Evolutionary conservation across 2,888 invertebrate species (phyloP).

Genomic region (Pyralis farinalis): DNA sequence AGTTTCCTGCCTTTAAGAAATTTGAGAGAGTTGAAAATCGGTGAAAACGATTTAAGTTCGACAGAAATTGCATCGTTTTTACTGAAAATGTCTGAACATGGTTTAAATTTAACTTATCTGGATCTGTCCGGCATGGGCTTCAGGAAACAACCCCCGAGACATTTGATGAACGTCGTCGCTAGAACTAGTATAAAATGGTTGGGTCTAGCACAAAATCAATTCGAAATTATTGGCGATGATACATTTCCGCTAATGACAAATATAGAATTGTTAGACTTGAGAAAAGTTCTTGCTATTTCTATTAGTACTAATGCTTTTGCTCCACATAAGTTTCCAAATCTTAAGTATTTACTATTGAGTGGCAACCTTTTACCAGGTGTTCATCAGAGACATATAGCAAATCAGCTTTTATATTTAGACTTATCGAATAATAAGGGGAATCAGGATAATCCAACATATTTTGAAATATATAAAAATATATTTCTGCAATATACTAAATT

Average conservation of each 20-base stretch:
- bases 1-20: constrained; percentile 67
- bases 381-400: constrained; percentile 70
- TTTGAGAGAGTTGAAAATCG: constrained; percentile 66
- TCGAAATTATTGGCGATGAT: constrained; percentile 72
- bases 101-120: constrained; percentile 64
- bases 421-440: constrained; percentile 73
- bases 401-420: constrained; percentile 71
- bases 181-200: constrained; percentile 70
- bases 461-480: constrained; percentile 69
- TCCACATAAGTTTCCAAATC: constrained; percentile 66
- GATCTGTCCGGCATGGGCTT: constrained; percentile 78
- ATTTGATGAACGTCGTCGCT: constrained; percentile 70
- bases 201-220: constrained; percentile 76
- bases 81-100: constrained; percentile 37
- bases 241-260: constrained; percentile 79
- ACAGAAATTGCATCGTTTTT: constrained; percentile 63
- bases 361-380: constrained; percentile 76
- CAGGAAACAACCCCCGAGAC: constrained; percentile 66
- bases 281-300: constrained; percentile 66
- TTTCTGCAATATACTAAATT: constrained; percentile 72
- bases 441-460: constrained; percentile 61
- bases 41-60: constrained; percentile 76
- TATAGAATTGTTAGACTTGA: constrained; percentile 77
- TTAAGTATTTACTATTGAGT: constrained; percentile 70
- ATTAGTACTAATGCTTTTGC: constrained; percentile 71